phyloP scores from a whole-genome alignment of 2,888 invertebrate species.

The Ceratothoa steindachneri region DNA sequence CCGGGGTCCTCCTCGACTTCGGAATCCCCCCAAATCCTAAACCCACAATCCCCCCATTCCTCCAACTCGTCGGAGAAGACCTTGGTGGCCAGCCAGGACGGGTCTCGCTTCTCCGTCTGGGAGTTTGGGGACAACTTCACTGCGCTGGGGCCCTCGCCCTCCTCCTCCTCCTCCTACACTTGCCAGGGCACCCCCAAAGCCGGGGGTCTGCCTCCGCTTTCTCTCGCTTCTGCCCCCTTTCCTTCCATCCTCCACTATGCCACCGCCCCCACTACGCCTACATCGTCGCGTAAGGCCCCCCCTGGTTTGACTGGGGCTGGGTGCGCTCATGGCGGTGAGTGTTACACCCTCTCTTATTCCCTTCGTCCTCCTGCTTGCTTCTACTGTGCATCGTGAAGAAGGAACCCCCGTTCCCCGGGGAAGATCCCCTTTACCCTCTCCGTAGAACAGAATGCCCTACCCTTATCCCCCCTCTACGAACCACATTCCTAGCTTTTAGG shows the following conservation, averaged over 20 bases:
- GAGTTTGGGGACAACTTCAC: slow-evolving; percentile 48
- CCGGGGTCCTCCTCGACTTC: slow-evolving; percentile 25
- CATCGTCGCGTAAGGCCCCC: slow-evolving; percentile 44
- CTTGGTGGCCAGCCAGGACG: slow-evolving; percentile 7
- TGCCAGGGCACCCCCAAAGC: not conserved
- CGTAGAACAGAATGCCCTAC: no score
- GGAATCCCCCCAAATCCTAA: no score
- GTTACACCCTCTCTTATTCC: slow-evolving; percentile 8
- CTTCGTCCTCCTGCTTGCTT: not conserved
- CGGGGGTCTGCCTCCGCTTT: slow-evolving; percentile 26
- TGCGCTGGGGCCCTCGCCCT: slow-evolving; percentile 42
- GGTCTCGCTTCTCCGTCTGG: slow-evolving; percentile 44
- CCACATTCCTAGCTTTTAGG: not conserved
- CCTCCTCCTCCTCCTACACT: slow-evolving; percentile 27
- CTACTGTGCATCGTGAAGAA: not conserved
- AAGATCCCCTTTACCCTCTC: not conserved
- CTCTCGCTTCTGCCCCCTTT: slow-evolving; percentile 31
- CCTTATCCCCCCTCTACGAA: no score
- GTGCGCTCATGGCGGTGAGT: slow-evolving; percentile 45
- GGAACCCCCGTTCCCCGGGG: not conserved
- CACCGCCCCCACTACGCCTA: slow-evolving; percentile 27
- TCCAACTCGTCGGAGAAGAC: slow-evolving; percentile 46
- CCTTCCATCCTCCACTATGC: slow-evolving; percentile 8
- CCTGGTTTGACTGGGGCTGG: slow-evolving; percentile 44
- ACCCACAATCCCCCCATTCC: no score